phyloP scores from a whole-genome alignment of 2,797 vertebrate genomes.

The Brachyrhaphis roseni region DNA sequence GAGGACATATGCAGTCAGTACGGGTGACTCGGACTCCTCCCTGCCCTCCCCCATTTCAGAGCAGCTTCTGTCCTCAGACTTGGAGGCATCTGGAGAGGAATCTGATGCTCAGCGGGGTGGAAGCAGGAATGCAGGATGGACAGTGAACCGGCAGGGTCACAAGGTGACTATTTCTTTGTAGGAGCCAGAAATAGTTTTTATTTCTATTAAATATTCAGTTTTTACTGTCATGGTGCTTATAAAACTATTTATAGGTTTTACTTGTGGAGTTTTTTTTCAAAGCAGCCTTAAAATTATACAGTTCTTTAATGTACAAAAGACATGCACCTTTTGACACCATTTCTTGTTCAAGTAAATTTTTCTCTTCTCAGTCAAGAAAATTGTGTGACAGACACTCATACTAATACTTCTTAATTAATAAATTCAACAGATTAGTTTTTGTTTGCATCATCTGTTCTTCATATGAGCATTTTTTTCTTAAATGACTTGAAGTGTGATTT shows the following conservation, averaged over 20 bases:
- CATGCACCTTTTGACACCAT: background rate
- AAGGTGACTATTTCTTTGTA: constrained; percentile 39
- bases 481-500: background rate
- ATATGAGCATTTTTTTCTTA: background rate
- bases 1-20: constrained; percentile 45
- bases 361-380: background rate
- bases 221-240: background rate
- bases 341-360: background rate
- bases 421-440: background rate
- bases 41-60: constrained; percentile 64
- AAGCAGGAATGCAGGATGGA: constrained; percentile 51
- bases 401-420: background rate
- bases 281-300: background rate
- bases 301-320: background rate
- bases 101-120: constrained; percentile 51
- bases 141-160: constrained; percentile 44
- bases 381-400: background rate
- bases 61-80: constrained; percentile 57
- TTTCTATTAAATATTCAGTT: too few relatives aligned
- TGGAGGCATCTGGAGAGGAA: constrained; percentile 68
- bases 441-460: background rate
- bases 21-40: constrained; percentile 70
- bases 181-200: too few relatives aligned
- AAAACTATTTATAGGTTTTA: background rate
- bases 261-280: background rate